These are phyloP conservation scores for Sander vitreus DNA, from an alignment of 2,113 vertebrate species.

Conservation along the genomic window DNA sequence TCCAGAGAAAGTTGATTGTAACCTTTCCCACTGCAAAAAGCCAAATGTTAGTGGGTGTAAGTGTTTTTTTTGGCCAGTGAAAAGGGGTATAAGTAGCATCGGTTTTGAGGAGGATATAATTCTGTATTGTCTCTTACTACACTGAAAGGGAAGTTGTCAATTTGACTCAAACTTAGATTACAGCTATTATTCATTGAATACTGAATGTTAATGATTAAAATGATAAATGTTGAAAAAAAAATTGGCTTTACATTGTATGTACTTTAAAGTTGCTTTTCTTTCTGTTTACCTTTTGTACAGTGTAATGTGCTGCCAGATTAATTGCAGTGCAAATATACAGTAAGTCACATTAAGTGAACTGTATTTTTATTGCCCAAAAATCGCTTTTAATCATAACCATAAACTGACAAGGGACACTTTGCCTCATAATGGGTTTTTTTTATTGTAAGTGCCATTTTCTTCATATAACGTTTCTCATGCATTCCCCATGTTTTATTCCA, in stretches of 20 bases:
- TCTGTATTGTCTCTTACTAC: neutral
- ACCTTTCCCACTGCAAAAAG: no score
- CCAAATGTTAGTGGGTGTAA: no score
- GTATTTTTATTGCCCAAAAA: no score
- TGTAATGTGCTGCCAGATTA: constrained; percentile 1
- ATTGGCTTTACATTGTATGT: neutral
- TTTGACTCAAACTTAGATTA: neutral
- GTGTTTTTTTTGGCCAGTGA: no score
- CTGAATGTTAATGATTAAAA: neutral
- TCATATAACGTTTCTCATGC: neutral
- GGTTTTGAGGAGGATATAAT: neutral
- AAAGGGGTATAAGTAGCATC: neutral
- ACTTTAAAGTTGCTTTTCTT: neutral
- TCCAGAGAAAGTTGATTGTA: no score
- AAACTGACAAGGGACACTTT: neutral
- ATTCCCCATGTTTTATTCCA: neutral
- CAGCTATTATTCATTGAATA: neutral
- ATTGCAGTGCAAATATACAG: no score
- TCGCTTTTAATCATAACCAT: neutral
- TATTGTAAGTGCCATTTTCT: no score
- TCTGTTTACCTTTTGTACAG: constrained; percentile 4
- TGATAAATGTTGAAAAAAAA: neutral
- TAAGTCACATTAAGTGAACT: neutral
- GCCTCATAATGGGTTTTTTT: neutral
- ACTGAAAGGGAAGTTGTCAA: neutral